phyloP scores from a whole-genome alignment of 2,888 invertebrate species.

The Eilema caniola region DNA sequence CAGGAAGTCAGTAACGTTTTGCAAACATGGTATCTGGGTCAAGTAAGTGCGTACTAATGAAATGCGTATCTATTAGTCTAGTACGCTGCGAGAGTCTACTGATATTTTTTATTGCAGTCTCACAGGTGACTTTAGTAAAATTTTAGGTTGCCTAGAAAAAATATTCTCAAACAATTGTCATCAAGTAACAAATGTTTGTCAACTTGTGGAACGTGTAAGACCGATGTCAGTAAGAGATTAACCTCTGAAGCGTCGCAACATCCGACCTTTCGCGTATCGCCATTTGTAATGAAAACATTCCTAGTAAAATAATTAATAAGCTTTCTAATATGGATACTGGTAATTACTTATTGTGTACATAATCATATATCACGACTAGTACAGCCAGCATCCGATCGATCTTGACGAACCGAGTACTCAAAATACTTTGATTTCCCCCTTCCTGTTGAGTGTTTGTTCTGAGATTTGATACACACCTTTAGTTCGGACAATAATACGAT shows the following conservation, averaged over 20 bases:
- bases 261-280: constrained; percentile 53
- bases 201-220: constrained; percentile 59
- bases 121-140: constrained; percentile 12
- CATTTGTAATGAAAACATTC: constrained; percentile 49
- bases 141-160: constrained; percentile 17
- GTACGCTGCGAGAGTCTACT: constrained; percentile 46
- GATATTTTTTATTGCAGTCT: constrained; percentile 33
- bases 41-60: constrained; percentile 61
- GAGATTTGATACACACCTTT: too few relatives aligned
- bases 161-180: constrained; percentile 48
- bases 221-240: constrained; percentile 69
- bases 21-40: constrained; percentile 65
- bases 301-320: constrained; percentile 28
- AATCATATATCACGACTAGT: constrained; percentile 5
- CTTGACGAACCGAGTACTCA: too few relatives aligned
- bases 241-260: constrained; percentile 58
- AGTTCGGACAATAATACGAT: too few relatives aligned
- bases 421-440: too few relatives aligned
- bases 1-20: constrained; percentile 54
- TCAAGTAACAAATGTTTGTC: constrained; percentile 67
- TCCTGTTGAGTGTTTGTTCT: too few relatives aligned
- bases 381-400: too few relatives aligned
- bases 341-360: constrained; percentile 24
- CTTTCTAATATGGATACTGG: constrained; percentile 17
- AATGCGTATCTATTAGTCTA: constrained; percentile 51